Conservation (phyloP, 35 echinoderm and acorn worm genomes). For the Chiridota heheva region DNA sequence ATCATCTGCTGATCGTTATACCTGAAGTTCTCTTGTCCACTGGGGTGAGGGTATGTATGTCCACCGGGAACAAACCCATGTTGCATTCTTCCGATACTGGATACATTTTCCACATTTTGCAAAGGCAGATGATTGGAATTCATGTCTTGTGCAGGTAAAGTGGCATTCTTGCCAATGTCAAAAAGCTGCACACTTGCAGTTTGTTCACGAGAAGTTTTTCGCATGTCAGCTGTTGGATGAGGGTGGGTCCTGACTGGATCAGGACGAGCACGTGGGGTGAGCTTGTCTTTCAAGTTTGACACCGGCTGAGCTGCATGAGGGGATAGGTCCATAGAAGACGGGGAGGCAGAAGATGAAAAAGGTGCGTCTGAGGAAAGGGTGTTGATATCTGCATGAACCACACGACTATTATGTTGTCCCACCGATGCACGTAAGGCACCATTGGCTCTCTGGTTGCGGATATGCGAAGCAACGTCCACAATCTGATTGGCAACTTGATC, state of each 20-base stretch:
- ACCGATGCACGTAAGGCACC: not conserved
- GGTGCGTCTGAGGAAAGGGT: not conserved
- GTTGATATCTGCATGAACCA: not conserved
- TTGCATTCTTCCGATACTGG: too few species aligned
- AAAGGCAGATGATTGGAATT: too few species aligned
- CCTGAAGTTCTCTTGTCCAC: too few species aligned
- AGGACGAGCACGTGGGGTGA: constrained; percentile 85
- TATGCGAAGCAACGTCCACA: constrained; percentile 78
- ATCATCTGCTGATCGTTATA: too few species aligned
- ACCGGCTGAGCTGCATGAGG: not conserved
- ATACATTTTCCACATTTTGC: too few species aligned
- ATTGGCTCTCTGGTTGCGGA: constrained; percentile 58
- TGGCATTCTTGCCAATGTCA: too few species aligned
- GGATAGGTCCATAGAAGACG: constrained; percentile 42
- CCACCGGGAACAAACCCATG: too few species aligned
- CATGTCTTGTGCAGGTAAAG: too few species aligned
- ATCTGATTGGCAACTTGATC: constrained; percentile 48
- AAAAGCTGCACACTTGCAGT: constrained; percentile 22
- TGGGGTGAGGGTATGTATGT: too few species aligned
- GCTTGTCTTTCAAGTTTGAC: constrained; percentile 41
- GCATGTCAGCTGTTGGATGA: not conserved
- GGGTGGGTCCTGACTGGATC: constrained; percentile 46
- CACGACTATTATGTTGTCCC: not conserved
- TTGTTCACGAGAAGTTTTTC: not conserved
- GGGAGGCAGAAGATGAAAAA: constrained; percentile 39